Evolutionary conservation across 2,113 vertebrate species (phyloP).

Genomic region (Leptodactylus fuscus): DNA sequence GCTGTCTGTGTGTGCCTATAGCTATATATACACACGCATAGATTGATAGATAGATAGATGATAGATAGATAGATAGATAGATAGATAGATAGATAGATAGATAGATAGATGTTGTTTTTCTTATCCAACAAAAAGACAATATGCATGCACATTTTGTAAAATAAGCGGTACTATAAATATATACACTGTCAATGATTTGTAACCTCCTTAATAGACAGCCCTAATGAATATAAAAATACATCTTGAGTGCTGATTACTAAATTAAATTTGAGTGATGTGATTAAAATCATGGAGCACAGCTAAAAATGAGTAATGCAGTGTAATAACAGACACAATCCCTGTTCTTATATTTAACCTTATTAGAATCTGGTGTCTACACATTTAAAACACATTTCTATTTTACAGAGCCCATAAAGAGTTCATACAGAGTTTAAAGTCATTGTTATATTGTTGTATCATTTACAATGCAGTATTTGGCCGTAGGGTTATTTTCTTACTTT

Average conservation of each 20-base stretch:
- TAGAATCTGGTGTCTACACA: constrained; percentile 22
- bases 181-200: background rate
- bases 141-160: background rate
- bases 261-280: constrained; percentile 35
- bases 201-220: background rate
- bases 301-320: constrained; percentile 24
- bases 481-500: constrained; percentile 24
- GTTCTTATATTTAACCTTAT: constrained; percentile 8
- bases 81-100: too few relatives aligned
- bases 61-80: too few relatives aligned
- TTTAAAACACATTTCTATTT: constrained; percentile 42
- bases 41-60: too few relatives aligned
- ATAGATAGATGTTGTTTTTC: too few relatives aligned
- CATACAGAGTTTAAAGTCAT: constrained; percentile 42
- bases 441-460: constrained; percentile 32
- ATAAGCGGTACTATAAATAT: background rate
- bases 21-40: too few relatives aligned
- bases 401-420: constrained; percentile 36
- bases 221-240: constrained; percentile 46
- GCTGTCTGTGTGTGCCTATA: too few relatives aligned
- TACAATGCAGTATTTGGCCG: background rate
- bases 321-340: constrained; percentile 22
- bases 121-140: background rate
- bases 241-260: constrained; percentile 32
- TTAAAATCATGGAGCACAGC: constrained; percentile 35